Conservation (phyloP, 2,888 invertebrate genomes). For the Dendrolimus houi region DNA sequence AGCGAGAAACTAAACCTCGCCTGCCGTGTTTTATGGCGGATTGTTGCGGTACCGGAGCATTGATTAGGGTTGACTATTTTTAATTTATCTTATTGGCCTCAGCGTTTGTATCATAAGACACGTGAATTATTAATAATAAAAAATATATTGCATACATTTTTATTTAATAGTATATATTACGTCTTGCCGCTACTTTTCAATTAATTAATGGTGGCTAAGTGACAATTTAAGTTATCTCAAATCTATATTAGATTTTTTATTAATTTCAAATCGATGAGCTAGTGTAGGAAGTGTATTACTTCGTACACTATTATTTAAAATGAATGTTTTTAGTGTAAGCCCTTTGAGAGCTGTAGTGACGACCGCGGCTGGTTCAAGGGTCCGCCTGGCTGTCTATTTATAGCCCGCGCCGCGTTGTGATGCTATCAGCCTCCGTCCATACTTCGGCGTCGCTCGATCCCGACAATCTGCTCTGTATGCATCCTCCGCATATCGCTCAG, state of each 20-base stretch:
- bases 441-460: conserved; percentile 52
- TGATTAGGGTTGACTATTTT: conserved; percentile 25
- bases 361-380: conserved; percentile 70
- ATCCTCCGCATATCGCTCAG: conserved; percentile 64
- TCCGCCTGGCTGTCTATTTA: conserved; percentile 66
- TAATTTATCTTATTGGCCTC: background rate
- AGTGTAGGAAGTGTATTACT: too few relatives aligned
- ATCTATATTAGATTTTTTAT: too few relatives aligned
- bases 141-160: too few relatives aligned
- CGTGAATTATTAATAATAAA: too few relatives aligned
- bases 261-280: too few relatives aligned
- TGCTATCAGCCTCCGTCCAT: conserved; percentile 55
- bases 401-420: conserved; percentile 54
- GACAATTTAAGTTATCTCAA: too few relatives aligned
- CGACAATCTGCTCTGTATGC: conserved; percentile 56
- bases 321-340: conserved; percentile 19
- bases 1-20: conserved; percentile 50
- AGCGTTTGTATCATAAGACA: too few relatives aligned
- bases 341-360: conserved; percentile 48
- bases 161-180: too few relatives aligned
- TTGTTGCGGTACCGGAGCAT: conserved; percentile 51
- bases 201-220: too few relatives aligned
- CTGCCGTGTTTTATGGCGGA: conserved; percentile 60
- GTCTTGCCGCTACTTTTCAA: too few relatives aligned
- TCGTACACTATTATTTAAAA: too few relatives aligned